These are phyloP conservation scores for Drosophila trapezifrons DNA, from an alignment of 1,140 invertebrate genomes.

Conservation along the genomic window DNA sequence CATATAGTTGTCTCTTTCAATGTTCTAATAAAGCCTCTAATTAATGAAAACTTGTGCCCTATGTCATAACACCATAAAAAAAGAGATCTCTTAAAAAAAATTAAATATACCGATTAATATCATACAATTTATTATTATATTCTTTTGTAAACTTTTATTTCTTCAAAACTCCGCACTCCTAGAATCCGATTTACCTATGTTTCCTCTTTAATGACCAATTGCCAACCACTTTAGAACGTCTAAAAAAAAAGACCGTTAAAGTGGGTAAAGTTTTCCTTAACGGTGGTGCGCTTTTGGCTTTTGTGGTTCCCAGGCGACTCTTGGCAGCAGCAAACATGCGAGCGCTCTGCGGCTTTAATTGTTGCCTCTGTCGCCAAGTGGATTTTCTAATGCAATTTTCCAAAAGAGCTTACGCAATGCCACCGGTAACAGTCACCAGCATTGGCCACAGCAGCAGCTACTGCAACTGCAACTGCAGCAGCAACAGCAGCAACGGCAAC, in stretches of 20 bases:
- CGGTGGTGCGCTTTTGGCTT: conserved; percentile 55
- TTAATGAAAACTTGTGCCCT: too few relatives aligned
- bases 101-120: too few relatives aligned
- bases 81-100: too few relatives aligned
- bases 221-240: conserved; percentile 62
- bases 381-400: conserved; percentile 81
- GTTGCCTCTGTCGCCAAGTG: conserved; percentile 74
- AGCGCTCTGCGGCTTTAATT: conserved; percentile 72
- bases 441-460: conserved; percentile 44
- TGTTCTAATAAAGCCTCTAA: too few relatives aligned
- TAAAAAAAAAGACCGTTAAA: conserved; percentile 29
- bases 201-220: conserved; percentile 1
- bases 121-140: too few relatives aligned
- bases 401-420: conserved; percentile 69
- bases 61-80: too few relatives aligned
- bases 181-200: neutral
- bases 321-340: conserved; percentile 70
- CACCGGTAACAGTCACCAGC: conserved; percentile 24
- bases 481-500: neutral
- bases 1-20: too few relatives aligned
- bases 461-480: conserved; percentile 2
- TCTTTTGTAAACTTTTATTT: neutral
- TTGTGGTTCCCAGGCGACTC: conserved; percentile 80
- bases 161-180: neutral
- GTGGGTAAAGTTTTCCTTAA: conserved; percentile 32